Conservation (phyloP, 92 coral and sea anemone species). For the Phenganax subtilis region DNA sequence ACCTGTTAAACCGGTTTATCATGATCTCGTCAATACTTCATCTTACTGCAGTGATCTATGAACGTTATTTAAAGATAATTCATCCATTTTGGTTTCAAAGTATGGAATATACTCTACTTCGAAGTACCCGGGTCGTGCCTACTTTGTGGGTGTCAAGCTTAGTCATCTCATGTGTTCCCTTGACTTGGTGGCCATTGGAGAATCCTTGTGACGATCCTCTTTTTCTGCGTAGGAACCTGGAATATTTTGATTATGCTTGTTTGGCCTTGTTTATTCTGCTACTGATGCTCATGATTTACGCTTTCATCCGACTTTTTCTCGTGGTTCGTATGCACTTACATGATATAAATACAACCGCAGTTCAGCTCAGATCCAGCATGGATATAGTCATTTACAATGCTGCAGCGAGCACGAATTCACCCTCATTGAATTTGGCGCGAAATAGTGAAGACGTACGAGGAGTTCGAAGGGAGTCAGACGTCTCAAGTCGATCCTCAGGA, state of each 20-base stretch:
- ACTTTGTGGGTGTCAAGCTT: conserved; percentile 17
- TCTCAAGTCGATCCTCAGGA: neutral
- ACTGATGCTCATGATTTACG: conserved; percentile 10
- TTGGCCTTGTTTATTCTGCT: neutral
- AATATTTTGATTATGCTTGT: conserved; percentile 7
- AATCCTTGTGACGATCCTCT: neutral
- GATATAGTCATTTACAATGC: neutral
- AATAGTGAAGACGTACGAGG: neutral
- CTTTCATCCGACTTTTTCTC: conserved; percentile 7
- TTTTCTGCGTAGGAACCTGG: neutral
- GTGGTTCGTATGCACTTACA: conserved; percentile 22
- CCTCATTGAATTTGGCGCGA: neutral
- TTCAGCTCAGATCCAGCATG: neutral
- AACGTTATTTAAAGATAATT: conserved; percentile 1
- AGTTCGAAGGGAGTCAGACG: neutral
- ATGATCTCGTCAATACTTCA: neutral
- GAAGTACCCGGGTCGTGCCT: neutral
- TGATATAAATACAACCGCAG: conserved; percentile 4
- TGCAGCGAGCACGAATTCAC: neutral
- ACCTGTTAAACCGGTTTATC: conserved; percentile 10
- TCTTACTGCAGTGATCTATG: conserved; percentile 12
- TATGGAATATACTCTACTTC: neutral
- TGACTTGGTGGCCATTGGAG: conserved; percentile 3
- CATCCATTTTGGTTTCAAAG: conserved; percentile 27
- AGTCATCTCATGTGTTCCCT: neutral